Evolutionary conservation across 2,797 vertebrate genomes (phyloP).

Genomic region (Syngnathus acus): DNA sequence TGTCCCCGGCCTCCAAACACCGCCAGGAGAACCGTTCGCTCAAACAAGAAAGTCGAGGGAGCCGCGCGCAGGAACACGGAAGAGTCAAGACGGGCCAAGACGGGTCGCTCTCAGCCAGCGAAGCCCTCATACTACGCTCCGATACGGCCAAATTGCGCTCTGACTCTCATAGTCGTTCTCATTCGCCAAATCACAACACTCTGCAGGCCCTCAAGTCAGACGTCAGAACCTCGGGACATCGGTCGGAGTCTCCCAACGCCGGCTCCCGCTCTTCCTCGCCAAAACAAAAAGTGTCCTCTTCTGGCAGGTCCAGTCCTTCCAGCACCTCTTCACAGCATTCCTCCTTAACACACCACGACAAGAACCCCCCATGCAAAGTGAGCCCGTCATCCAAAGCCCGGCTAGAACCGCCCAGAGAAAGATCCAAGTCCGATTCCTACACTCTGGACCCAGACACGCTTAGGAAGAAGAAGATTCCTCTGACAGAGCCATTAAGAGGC

Average conservation of each 20-base stretch:
- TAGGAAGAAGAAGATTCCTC: slow-evolving; percentile 90
- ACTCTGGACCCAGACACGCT: slow-evolving; percentile 94
- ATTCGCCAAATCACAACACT: slow-evolving; percentile 98
- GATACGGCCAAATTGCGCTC: slow-evolving; percentile 91
- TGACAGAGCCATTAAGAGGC: slow-evolving; percentile 89
- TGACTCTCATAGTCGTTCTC: slow-evolving; percentile 92
- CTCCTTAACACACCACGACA: slow-evolving; percentile 83
- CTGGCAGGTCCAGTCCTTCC: slow-evolving; percentile 79
- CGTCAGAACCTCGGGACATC: slow-evolving; percentile 76
- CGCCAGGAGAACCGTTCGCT: slow-evolving; percentile 80
- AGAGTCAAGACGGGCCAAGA: slow-evolving; percentile 77
- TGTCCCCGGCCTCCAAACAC: slow-evolving; percentile 84
- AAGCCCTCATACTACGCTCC: slow-evolving; percentile 89
- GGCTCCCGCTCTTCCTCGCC: slow-evolving; percentile 89
- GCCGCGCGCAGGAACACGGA: slow-evolving; percentile 79
- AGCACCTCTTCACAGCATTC: slow-evolving; percentile 80
- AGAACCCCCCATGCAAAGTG: slow-evolving; percentile 82
- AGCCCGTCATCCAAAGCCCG: slow-evolving; percentile 83
- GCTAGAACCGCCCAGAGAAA: slow-evolving; percentile 90
- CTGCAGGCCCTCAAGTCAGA: slow-evolving; percentile 92
- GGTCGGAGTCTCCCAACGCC: slow-evolving; percentile 89
- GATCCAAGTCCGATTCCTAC: slow-evolving; percentile 98
- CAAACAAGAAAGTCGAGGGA: slow-evolving; percentile 81
- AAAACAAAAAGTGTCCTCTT: slow-evolving; percentile 83
- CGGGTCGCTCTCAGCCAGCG: slow-evolving; percentile 80